phyloP scores from a whole-genome alignment of 1,140 invertebrate species.

The Aporrectodea caliginosa region DNA sequence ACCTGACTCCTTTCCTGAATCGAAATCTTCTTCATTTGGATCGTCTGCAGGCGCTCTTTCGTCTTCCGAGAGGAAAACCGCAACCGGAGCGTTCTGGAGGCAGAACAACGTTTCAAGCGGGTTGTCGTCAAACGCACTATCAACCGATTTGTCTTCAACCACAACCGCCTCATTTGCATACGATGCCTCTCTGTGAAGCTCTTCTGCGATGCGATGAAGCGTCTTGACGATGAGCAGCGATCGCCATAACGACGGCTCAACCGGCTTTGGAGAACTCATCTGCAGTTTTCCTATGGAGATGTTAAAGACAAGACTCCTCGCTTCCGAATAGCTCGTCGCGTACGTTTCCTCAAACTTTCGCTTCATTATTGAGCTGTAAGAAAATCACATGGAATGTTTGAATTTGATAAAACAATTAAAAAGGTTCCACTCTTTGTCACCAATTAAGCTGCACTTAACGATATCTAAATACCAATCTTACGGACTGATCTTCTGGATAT shows the following conservation, averaged over 20 bases:
- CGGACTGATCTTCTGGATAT: too few relatives aligned
- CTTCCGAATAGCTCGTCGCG: background rate
- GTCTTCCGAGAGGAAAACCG: background rate
- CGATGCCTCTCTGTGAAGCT: background rate
- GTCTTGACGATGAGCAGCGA: background rate
- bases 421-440: too few relatives aligned
- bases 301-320: background rate
- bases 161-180: background rate
- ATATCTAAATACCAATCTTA: too few relatives aligned
- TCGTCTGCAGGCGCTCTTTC: background rate
- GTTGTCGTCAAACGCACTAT: background rate
- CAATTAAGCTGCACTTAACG: too few relatives aligned
- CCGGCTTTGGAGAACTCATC: background rate
- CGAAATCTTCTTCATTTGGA: too few relatives aligned
- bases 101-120: background rate
- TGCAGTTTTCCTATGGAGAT: background rate
- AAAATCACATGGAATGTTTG: too few relatives aligned
- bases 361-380: background rate
- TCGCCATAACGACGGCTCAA: background rate
- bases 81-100: background rate
- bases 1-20: too few relatives aligned
- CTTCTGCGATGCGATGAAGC: background rate
- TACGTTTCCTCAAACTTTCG: background rate
- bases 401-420: too few relatives aligned
- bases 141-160: background rate